phyloP scores from a whole-genome alignment of 2,888 invertebrate species.

The Priapulus caudatus region DNA sequence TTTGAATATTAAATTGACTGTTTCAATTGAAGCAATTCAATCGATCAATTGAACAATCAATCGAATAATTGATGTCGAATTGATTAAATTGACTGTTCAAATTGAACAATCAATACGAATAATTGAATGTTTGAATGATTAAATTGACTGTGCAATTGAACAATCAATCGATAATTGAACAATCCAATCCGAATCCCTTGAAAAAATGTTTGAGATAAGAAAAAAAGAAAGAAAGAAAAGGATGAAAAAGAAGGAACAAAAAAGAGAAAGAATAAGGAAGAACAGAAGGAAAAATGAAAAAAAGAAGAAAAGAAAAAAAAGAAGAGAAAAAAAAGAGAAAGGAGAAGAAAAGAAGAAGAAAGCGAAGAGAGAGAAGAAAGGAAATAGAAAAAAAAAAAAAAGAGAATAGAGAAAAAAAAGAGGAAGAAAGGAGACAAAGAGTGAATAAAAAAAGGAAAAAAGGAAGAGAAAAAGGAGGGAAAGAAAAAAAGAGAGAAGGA shows the following conservation, averaged over 20 bases:
- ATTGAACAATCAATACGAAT: no score
- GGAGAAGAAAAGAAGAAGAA: background rate
- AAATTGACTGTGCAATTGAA: no score
- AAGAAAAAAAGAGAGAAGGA: background rate
- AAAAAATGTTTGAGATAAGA: no score
- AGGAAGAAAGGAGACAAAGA: slow-evolving; percentile 1
- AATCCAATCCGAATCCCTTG: no score
- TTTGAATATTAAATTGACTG: no score
- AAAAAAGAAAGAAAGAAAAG: background rate
- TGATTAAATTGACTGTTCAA: no score
- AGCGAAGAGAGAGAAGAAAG: background rate
- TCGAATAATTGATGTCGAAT: no score
- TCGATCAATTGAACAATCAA: no score
- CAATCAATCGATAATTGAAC: no score
- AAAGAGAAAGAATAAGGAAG: background rate
- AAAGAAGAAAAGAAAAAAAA: slow-evolving; percentile 3
- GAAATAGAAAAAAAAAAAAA: background rate
- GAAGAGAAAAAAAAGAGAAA: background rate
- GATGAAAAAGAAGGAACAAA: background rate
- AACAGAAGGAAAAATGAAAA: background rate
- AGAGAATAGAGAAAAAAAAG: background rate
- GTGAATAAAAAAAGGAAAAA: background rate
- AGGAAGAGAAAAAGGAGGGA: background rate
- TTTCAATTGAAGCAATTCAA: no score
- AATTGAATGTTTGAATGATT: no score